Evolutionary conservation across 1,140 invertebrate genomes (phyloP), one percentile per base, ranked within the genome.

Genomic region (Augochlora pura): DNA sequence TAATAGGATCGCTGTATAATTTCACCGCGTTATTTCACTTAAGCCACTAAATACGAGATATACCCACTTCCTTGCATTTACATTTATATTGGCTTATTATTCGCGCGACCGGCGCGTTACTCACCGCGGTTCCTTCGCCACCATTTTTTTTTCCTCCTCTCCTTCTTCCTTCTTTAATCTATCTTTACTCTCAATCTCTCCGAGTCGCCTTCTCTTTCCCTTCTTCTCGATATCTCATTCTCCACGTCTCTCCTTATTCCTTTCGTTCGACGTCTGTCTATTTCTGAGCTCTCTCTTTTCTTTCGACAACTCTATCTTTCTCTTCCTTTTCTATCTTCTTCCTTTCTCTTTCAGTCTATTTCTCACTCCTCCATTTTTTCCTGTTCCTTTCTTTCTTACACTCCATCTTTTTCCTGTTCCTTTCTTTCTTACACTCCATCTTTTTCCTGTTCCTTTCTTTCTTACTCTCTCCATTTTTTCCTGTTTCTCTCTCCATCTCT

Each of bases 71-170:
- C 71, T 42, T 38, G 67, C 63, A 86, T 86, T 86, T 86, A 77
- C 84, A 86, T 86, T 86, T 86, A 86, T 86, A 86, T 86, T 86
- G 83, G 83, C 83, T 86, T 85, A 86, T 86, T 86, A 86, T 85
- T 71, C 77, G 54, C 83, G 82, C 54, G 62, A 59, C 60, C 42
- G 49, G 49, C 49, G 42, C 60, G 63, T 82, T 86, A 84, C 74
- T 79, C 75, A 60, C 70, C 74, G 46, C 42, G 18, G 64, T 63
- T 77, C 54, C 82, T 59, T 62, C 57, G 67, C 64, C 76, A 62
- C 42, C 49, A 52, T 21, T 38, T 69, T 64, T 59, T 83, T 59
- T 71, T 52, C 52, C 54, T 21, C 65, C 49, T 21, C 49, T 38
- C 27, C 23, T 10, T 76, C 42, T 14, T 10, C 9, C 32, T 7